phyloP scores from a whole-genome alignment of 2,113 vertebrate genomes.

The Hoplias malabaricus region DNA sequence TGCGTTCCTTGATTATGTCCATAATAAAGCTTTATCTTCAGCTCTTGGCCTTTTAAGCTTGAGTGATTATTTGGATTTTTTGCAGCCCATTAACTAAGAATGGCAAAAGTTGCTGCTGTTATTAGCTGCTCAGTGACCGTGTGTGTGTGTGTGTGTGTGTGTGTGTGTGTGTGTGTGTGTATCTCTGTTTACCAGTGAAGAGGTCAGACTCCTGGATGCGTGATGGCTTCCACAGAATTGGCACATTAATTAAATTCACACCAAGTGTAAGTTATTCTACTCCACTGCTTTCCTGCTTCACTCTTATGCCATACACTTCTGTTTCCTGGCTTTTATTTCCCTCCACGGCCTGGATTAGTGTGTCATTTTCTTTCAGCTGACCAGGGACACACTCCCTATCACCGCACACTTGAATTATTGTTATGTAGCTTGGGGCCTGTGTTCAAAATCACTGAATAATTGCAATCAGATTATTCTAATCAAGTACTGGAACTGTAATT shows the following conservation, averaged over 20 bases:
- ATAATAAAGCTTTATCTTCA: constrained; percentile 33
- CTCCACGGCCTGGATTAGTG: constrained; percentile 81
- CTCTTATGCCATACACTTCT: constrained; percentile 79
- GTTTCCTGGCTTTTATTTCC: constrained; percentile 63
- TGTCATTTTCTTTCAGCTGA: constrained; percentile 89
- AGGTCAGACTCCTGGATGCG: constrained; percentile 66
- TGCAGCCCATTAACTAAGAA: constrained; percentile 46
- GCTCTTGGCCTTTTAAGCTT: constrained; percentile 32
- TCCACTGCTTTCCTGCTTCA: constrained; percentile 83
- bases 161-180: constrained; percentile 55
- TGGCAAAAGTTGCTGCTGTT: constrained; percentile 32
- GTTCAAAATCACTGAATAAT: constrained; percentile 99
- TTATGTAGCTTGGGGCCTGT: constrained; percentile 98
- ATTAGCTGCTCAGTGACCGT: constrained; percentile 52
- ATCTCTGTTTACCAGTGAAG: constrained; percentile 70
- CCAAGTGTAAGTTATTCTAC: constrained; percentile 83
- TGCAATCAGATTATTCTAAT: constrained; percentile 99
- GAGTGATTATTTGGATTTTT: constrained; percentile 35
- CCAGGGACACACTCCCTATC: constrained; percentile 96
- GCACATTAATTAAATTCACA: constrained; percentile 83
- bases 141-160: too few relatives aligned
- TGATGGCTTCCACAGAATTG: constrained; percentile 77
- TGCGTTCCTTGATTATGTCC: constrained; percentile 29
- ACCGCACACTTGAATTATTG: constrained; percentile 99
- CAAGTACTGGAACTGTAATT: constrained; percentile 99